Percentiles rank a stretch among this genome's conserved stretches.
These are phyloP conservation scores for Acanthosepion lycidas DNA, from an alignment of 2,888 invertebrate species.

Conservation along the genomic window DNA sequence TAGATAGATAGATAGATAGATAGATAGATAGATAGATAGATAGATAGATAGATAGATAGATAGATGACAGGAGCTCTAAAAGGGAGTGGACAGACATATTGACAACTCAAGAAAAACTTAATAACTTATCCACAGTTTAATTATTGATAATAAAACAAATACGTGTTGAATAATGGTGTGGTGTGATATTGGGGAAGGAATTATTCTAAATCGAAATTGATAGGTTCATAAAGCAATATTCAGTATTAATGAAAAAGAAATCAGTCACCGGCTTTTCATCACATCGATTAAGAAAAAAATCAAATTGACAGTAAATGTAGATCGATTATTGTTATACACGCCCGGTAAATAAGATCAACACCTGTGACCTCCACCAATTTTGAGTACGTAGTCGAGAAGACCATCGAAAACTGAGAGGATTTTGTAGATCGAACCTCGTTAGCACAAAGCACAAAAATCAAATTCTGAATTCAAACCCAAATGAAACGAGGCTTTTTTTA, in stretches of 20 bases:
- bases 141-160: no score
- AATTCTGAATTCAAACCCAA: no score
- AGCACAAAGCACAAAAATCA: no score
- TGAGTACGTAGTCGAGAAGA: not conserved
- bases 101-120: no score
- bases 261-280: not conserved
- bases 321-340: not conserved
- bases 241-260: not conserved
- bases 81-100: no score
- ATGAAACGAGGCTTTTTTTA: no score
- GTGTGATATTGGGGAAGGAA: not conserved
- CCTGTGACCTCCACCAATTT: not conserved
- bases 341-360: not conserved
- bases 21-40: slow-evolving; percentile 25
- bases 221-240: not conserved
- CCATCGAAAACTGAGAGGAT: not conserved
- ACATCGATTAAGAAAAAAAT: not conserved
- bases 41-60: not conserved
- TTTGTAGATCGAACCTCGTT: no score
- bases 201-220: not conserved
- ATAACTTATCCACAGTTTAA: no score
- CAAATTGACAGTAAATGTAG: no score
- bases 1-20: not conserved
- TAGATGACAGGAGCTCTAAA: no score
- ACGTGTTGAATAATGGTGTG: not conserved